Base-by-base conservation (phyloP, 2,888 invertebrate genomes). In the Drosophila antonietae region DNA sequence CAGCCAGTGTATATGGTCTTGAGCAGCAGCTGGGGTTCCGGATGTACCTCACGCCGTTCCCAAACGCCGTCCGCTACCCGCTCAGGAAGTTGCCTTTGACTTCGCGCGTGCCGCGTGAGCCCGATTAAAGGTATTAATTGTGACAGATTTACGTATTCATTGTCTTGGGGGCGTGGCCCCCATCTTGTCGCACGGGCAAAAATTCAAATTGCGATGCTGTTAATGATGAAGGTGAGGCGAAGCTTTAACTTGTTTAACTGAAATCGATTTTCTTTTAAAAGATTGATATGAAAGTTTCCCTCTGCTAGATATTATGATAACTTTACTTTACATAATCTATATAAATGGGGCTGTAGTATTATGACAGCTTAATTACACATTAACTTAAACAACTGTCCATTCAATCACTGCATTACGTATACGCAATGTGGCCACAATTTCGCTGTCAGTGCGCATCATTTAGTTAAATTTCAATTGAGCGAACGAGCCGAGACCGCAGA, bases 81-180 rank as follows among this genome's bases (percentile, higher is more conserved):
- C 10, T 3, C 20, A 23, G 57, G 20, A 70, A 56, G 53, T 57
- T 57, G 47, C 61, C 52, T 58, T 73, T 61, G 65, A 61, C 74
- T 66, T 73, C 52, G 52, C 51, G 73, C 60, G 60, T 73, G 73
- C 55, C 53, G 68, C 75, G 63, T 61, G 70, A 77, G 63, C 72
- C 43, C 87, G 75, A 74, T 75, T 80, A 66, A 73, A 60, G 88
- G 83, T 78, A 84, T 83, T 83, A 83, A 88, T 83, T 84, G 85
- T 83, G 88, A 84, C 83, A 83, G 88, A 84, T 83, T 88, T 78
- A 82, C 80, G 79, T 75, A 66, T 73, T 76, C 72, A 78, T 80
- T 78, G 80, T 69, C 65, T 69, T 67, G 62, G 28, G 53, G 53
- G 43, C 53, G 44, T 20, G 39, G n/a, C 33, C 20, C 15, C 62